These are phyloP conservation scores for Brachynemurus nebulosus DNA, from an alignment of 2,888 invertebrate genomes.

Conservation along the genomic window DNA sequence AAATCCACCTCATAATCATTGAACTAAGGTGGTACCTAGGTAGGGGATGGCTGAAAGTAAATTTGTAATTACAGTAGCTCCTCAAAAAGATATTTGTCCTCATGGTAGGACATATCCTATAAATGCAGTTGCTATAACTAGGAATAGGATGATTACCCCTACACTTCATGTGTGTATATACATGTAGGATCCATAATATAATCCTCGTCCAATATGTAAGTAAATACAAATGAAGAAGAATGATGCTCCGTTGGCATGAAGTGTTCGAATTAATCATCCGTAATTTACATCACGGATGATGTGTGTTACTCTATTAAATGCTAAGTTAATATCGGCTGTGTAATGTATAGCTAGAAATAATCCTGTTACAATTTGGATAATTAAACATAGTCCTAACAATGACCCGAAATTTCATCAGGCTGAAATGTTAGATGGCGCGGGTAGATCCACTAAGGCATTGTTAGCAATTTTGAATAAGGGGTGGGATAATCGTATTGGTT, in stretches of 20 bases:
- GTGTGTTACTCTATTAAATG: conserved; percentile 51
- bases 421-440: conserved; percentile 46
- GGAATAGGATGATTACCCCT: conserved; percentile 50
- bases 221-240: conserved; percentile 59
- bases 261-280: conserved; percentile 49
- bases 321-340: conserved; percentile 43
- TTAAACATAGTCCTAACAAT: conserved; percentile 44
- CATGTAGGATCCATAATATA: conserved; percentile 35
- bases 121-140: conserved; percentile 58
- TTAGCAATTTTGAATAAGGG: conserved; percentile 43
- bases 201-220: conserved; percentile 51
- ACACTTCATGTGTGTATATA: conserved; percentile 43
- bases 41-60: conserved; percentile 57
- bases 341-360: conserved; percentile 58
- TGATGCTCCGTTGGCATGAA: conserved; percentile 59
- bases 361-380: conserved; percentile 52
- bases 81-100: conserved; percentile 73
- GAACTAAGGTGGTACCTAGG: conserved; percentile 45
- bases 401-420: conserved; percentile 57
- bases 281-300: conserved; percentile 57
- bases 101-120: conserved; percentile 66
- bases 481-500: conserved; percentile 32
- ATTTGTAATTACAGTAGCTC: conserved; percentile 66
- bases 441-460: conserved; percentile 42
- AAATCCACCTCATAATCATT: conserved; percentile 66